Evolutionary conservation across 2,113 vertebrate species (phyloP).

Genomic region (Chinchilla lanigera): DNA sequence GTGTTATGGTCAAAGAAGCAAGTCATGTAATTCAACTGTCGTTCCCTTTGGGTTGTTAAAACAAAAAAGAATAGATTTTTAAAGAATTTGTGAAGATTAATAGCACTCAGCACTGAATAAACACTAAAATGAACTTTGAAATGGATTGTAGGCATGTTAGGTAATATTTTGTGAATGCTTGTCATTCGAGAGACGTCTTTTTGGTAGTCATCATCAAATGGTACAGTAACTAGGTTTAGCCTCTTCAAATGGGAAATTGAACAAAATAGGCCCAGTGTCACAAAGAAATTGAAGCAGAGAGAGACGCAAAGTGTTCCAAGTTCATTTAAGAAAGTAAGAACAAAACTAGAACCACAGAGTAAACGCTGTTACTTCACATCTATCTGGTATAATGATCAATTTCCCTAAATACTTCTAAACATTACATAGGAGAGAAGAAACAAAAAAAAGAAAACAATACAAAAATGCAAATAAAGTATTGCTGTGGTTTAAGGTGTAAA

Average conservation of each 20-base stretch:
- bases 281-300: neutral
- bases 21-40: neutral
- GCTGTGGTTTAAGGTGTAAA: neutral
- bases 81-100: neutral
- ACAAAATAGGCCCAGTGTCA: neutral
- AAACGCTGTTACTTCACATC: neutral
- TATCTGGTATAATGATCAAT: neutral
- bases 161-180: conserved; percentile 23
- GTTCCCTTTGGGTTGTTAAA: neutral
- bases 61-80: neutral
- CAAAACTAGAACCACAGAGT: neutral
- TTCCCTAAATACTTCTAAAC: neutral
- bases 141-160: neutral
- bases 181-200: neutral
- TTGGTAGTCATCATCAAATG: neutral
- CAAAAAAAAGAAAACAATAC: neutral
- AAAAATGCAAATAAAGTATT: neutral
- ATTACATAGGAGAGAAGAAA: neutral
- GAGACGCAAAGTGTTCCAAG: neutral
- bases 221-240: neutral
- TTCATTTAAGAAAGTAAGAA: neutral
- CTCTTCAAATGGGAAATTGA: neutral
- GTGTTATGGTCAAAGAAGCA: neutral
- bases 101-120: neutral
- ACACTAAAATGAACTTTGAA: neutral